Base-by-base conservation (phyloP, 2,797 vertebrate species). In the Choloepus didactylus region DNA sequence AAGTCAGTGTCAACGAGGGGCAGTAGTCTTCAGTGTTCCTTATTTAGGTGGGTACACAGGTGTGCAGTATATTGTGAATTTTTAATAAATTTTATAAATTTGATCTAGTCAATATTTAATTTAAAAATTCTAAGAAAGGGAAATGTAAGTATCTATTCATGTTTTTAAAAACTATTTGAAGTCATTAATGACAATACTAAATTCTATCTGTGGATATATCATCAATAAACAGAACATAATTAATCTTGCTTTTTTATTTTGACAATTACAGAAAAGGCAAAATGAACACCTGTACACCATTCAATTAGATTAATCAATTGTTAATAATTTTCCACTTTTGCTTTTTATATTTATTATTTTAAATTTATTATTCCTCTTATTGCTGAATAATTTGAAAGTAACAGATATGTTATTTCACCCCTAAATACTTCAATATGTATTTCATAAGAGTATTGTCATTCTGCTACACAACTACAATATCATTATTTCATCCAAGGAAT, bases 101-200 rank as follows among this genome's bases (percentile, higher is more conserved):
- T 86, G 9, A 75, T 75, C n/a, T 67, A 77, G 70, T 95, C 19
- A 72, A 84, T 72, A 67, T 77, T 66, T 83, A 64, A 81, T 73
- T 69, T 79, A 95, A 89, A 84, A 72, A 41, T 77, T 95, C 76
- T 91, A 62, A 82, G 72, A 59, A 41, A 27, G 18, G 41, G 51
- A 44, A 35, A 89, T n/a, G 19, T 19, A 67, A 75, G 80, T 81
- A 73, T 81, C 27, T 38, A 77, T 27, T 9, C 1, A 41, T 59
- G 6, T 29, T 90, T 86, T 86, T 81, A 90, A 59, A 93, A 86
- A 60, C 2, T 44, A 51, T 41, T 69, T 83, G 64, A 85, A 80
- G 59, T 72, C 5, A 67, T 56, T 60, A 80, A 59, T 84, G 51
- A 54, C 41, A 60, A 59, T 70, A 70, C 3, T 41, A 51, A 66